These are phyloP conservation scores for Cryptoprocta ferox DNA, from an alignment of 2,797 vertebrate species.

Conservation along the genomic window DNA sequence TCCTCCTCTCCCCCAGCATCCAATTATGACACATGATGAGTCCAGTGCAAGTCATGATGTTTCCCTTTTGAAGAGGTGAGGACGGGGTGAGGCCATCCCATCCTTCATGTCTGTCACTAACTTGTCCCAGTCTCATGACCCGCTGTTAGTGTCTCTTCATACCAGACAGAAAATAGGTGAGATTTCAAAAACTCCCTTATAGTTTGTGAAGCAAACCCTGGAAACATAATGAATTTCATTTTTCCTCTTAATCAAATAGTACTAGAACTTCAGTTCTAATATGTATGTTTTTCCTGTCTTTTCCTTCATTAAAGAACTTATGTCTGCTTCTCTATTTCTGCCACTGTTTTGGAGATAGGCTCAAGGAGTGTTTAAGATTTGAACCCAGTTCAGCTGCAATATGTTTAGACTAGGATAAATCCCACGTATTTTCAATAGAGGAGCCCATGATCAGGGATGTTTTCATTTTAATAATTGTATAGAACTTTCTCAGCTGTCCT, in stretches of 20 bases:
- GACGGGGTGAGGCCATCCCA: accelerated
- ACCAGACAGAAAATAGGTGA: neutral
- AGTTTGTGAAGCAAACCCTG: neutral
- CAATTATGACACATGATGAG: neutral
- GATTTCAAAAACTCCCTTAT: neutral
- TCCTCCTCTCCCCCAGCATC: neutral
- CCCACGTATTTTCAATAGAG: neutral
- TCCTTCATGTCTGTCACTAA: neutral
- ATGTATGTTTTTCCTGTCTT: neutral
- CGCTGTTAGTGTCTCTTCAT: neutral
- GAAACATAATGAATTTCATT: neutral
- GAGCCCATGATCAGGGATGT: neutral
- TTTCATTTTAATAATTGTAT: slow-evolving; percentile 2
- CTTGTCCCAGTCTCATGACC: neutral
- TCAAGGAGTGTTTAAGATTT: neutral
- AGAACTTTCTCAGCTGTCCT: neutral
- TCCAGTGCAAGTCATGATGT: neutral
- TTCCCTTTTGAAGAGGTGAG: neutral
- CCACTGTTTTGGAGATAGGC: neutral
- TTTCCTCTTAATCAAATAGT: neutral
- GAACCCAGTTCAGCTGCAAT: neutral
- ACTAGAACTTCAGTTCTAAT: neutral
- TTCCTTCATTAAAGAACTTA: neutral
- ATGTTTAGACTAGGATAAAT: neutral
- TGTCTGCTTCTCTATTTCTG: neutral